Conservation (phyloP, 2,888 invertebrate genomes). For the Tinea semifulvella region DNA sequence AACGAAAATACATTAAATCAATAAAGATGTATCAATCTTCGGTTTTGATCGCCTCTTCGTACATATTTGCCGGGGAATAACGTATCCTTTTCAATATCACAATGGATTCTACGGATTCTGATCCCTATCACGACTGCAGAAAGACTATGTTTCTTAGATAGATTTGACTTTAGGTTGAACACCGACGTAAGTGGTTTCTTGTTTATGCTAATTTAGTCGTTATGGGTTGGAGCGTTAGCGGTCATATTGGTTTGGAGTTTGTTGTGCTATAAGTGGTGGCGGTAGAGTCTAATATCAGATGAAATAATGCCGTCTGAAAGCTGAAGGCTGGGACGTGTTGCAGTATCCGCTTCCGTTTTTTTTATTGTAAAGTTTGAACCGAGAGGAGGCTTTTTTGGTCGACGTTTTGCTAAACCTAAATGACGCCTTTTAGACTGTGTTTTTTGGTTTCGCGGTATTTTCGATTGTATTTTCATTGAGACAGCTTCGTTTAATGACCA, state of each 20-base stretch:
- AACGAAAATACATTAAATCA: slow-evolving; percentile 6
- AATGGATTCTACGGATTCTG: not conserved
- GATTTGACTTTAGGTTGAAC: not conserved
- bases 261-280: not conserved
- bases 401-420: slow-evolving; percentile 25
- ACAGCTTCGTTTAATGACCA: too few relatives aligned
- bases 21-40: slow-evolving; percentile 2
- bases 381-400: slow-evolving; percentile 20
- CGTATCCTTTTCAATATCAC: slow-evolving; percentile 9
- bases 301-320: slow-evolving; percentile 45
- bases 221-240: not conserved
- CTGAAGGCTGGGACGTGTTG: slow-evolving; percentile 36
- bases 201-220: not conserved
- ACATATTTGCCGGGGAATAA: not conserved
- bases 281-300: slow-evolving; percentile 33
- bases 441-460: too few relatives aligned
- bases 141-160: not conserved
- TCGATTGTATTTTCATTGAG: too few relatives aligned
- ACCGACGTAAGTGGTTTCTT: not conserved
- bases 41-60: slow-evolving; percentile 6
- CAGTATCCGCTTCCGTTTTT: slow-evolving; percentile 44
- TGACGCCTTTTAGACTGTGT: not conserved
- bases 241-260: not conserved
- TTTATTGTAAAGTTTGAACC: slow-evolving; percentile 30
- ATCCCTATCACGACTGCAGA: not conserved